Conservation (phyloP, 2,113 vertebrate genomes). For the Mustelus asterias region DNA sequence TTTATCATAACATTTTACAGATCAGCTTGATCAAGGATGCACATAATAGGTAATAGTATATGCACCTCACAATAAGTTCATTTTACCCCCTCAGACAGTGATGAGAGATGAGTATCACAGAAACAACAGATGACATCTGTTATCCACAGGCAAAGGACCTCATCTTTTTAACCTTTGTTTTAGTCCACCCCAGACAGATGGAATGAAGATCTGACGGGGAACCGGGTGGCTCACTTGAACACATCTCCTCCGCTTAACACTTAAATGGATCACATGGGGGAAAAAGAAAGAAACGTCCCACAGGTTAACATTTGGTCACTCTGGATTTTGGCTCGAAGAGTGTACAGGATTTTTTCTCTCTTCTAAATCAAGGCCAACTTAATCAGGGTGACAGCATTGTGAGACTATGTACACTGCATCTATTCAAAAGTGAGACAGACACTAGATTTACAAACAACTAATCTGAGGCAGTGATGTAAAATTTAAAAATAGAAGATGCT, state of each 20-base stretch:
- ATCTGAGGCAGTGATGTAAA: not conserved
- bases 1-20: not conserved
- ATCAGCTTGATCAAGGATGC: not conserved
- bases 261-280: not conserved
- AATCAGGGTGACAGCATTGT: too few relatives aligned
- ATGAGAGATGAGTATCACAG: not conserved
- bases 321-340: not conserved
- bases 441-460: not conserved
- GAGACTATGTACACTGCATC: not conserved
- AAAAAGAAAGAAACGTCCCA: not conserved
- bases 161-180: not conserved
- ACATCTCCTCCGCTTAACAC: not conserved
- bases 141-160: not conserved
- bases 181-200: not conserved
- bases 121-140: not conserved
- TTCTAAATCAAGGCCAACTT: not conserved
- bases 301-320: not conserved
- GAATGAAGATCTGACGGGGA: not conserved
- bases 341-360: not conserved
- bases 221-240: not conserved
- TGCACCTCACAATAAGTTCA: not conserved
- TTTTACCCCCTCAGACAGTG: not conserved
- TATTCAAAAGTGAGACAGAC: not conserved
- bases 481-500: not conserved
- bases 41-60: not conserved